Base-by-base conservation (phyloP, 2,888 invertebrate species). In the Agonopterix subpropinquella region DNA sequence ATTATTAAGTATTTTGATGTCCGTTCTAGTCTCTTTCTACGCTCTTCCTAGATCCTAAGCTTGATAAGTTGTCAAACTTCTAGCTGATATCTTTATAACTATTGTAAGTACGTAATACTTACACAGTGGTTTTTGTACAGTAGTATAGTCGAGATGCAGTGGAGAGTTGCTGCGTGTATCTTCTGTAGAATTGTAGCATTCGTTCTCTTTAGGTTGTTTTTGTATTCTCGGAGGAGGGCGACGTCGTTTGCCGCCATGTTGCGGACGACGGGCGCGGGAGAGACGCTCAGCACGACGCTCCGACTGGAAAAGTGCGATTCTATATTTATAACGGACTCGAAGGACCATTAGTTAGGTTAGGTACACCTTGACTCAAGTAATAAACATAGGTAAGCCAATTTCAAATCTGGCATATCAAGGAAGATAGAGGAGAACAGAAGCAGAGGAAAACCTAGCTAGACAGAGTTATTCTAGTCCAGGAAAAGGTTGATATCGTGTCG, bases 251-350 rank as follows among this genome's bases (percentile, higher is more conserved):
- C 76, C 81, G 39, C 80, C 82, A 53, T 77, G 70, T 57, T 87
- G 87, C 7, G 83, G 85, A 10, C 84, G 79, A 42, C 86, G 81
- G 47, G 84, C 86, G 56, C 81, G 86, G 42, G 82, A 84, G 53
- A 84, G 56, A 7, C 85, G 76, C 68, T 86, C 86, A 5, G 83
- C 85, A 54, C 83, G 81, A 60, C 83, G 83, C 62, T 87, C 87
- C 57, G 86, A 83, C 86, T 87, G 65, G 0, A 36, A 44, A 35
- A 18, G n/a, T 43, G 4, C 5, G 5, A 28, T 28, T 28, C 28
- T 28, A n/a, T n/a, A 28, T 18, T 8, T 7, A 28, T 28, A 15
- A 15, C 9, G 18, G 36, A 28, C 44, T 28, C 41, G 28, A 52
- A 43, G 47, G 42, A 47, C 10, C 42, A 53, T n/a, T n/a, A n/a